A percentile compares a stretch with the other conserved stretches of the same genome.
Evolutionary conservation across 2,113 vertebrate species (phyloP).

Genomic region (Erinaceus europaeus): DNA sequence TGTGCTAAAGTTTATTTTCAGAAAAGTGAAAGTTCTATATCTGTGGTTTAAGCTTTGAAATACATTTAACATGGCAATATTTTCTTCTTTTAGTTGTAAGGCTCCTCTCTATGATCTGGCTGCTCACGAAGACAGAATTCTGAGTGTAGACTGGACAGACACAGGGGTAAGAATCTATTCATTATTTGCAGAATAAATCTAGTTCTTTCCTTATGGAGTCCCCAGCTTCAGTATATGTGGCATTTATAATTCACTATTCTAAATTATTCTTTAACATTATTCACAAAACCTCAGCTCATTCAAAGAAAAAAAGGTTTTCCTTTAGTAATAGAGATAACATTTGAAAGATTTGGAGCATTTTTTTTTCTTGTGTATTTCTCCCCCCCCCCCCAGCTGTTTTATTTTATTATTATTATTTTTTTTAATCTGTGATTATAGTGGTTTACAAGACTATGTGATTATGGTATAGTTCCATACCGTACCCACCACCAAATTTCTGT

Average conservation of each 20-base stretch:
- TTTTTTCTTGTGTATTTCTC: no score
- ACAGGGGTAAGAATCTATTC: slow-evolving; percentile 87
- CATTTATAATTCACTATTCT: slow-evolving; percentile 48
- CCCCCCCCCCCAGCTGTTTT: no score
- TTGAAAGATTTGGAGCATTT: background rate
- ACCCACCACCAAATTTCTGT: no score
- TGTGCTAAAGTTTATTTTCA: slow-evolving; percentile 7
- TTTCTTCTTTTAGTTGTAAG: slow-evolving; percentile 87
- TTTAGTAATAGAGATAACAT: slow-evolving; percentile 29
- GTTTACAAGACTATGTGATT: no score
- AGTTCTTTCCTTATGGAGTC: background rate
- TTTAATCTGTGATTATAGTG: no score
- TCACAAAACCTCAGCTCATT: slow-evolving; percentile 17
- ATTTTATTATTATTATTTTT: background rate
- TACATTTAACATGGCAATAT: background rate
- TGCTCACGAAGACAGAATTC: slow-evolving; percentile 97
- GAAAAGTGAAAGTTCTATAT: background rate
- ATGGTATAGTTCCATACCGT: no score
- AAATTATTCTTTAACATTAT: background rate
- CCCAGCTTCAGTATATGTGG: slow-evolving; percentile 13
- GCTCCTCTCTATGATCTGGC: slow-evolving; percentile 96
- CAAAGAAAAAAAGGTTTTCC: slow-evolving; percentile 21
- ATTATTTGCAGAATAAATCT: slow-evolving; percentile 12
- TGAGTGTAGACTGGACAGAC: slow-evolving; percentile 97
- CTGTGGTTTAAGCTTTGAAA: background rate